Evolutionary conservation across 2,888 invertebrate species (phyloP).

Genomic region (Venusia cambrica): DNA sequence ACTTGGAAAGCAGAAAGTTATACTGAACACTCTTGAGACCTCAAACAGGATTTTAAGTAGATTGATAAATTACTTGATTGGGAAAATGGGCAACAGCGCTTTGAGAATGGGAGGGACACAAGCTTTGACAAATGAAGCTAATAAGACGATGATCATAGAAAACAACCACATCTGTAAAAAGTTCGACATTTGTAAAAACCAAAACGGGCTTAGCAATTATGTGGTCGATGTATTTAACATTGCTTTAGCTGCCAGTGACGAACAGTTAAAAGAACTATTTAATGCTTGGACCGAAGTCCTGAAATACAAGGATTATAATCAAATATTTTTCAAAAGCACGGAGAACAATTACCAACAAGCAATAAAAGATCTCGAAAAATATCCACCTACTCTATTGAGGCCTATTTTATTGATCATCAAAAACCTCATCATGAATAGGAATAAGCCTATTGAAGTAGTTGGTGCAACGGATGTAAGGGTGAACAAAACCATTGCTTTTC

Average conservation of each 20-base stretch:
- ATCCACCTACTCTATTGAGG: constrained; percentile 16
- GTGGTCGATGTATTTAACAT: constrained; percentile 32
- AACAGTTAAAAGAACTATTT: constrained; percentile 33
- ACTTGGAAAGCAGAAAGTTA: constrained; percentile 46
- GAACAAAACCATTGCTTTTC: constrained; percentile 38
- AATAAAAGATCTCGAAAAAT: constrained; percentile 22
- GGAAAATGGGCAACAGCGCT: constrained; percentile 28
- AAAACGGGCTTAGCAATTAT: constrained; percentile 35
- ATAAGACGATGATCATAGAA: constrained; percentile 35
- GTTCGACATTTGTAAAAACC: constrained; percentile 42
- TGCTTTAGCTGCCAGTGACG: constrained; percentile 32
- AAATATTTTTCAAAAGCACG: constrained; percentile 24
- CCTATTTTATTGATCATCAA: constrained; percentile 29
- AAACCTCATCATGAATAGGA: constrained; percentile 34
- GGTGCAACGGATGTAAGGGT: constrained; percentile 15
- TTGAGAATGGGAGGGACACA: constrained; percentile 19
- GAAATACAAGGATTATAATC: constrained; percentile 31
- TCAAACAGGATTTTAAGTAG: constrained; percentile 43
- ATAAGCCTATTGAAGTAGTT: constrained; percentile 33
- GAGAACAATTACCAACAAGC: constrained; percentile 20
- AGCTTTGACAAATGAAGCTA: constrained; percentile 35
- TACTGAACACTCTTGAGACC: constrained; percentile 49
- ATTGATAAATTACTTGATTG: constrained; percentile 38
- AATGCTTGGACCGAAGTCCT: constrained; percentile 43
- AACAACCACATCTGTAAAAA: constrained; percentile 40